Base-by-base conservation (phyloP, 2,113 vertebrate genomes). In the Daphoenositta chrysoptera region DNA sequence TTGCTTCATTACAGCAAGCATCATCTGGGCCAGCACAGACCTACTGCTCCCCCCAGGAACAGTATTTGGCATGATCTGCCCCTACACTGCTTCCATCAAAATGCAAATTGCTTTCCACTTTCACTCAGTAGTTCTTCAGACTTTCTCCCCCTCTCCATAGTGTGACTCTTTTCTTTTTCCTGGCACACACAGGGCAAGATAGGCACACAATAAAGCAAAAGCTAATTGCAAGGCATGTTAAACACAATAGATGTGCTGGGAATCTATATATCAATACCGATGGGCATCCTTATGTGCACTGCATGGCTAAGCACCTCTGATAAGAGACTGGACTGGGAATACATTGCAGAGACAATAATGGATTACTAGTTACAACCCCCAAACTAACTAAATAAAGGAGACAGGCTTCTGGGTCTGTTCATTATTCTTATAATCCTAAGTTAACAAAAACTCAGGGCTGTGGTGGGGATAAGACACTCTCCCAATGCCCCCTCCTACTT, bases 381-480 rank as follows among this genome's bases (percentile, higher is more conserved):
- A 82, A 90, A 95, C 75, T 61, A 84, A 79, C 81, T 94, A 88
- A 95, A 88, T 76, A 88, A 89, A 94, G 31, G 48, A 96, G 24
- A 47, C 48, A 72, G 51, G 27, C 24, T 87, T 93, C 50, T 40
- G 50, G 13, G 16, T 68, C 82, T 80, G 50, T 82, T 89, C 72
- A 54, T 96, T 90, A 92, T 71, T 97, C 82, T 72, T 76, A 35
- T 79, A 95, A 96, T 93, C 87, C 91, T 77, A 35, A 53, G 0
- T 72, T 91, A 73, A n/a, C 81, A 92, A 95, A 96, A 96, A 61
- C 76, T 87, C 58, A 57, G 17, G 39, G 31, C 54, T 87, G 57
- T 65, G 79, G 26, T 65, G 65, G 48, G 91, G 53, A 93, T 91
- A 91, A 89, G 65, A 58, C 2, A 0, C 28, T 87, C 64, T 92